Base-by-base conservation (phyloP, 2,888 invertebrate species). In the Argyra leucocephala region DNA sequence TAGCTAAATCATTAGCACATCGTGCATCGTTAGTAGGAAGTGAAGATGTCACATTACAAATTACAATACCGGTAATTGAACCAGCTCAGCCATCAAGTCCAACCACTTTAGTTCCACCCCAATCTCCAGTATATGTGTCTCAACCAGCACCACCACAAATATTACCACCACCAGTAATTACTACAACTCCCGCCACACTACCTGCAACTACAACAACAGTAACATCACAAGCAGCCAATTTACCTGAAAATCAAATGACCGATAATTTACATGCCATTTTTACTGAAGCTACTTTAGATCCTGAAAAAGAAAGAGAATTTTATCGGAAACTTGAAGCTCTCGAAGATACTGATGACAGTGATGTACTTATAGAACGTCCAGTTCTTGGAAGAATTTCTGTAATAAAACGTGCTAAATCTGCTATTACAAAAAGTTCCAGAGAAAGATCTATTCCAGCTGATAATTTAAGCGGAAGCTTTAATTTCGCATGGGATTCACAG, bases 331-430 rank as follows among this genome's bases (percentile, higher is more conserved):
- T 80, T 15, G 77, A 77, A 68, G 79, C 76, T 4, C 73, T 80
- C 2, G 79, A 72, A n/a, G 71, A 80, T 61, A 79, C 79, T 0
- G 80, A 80, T 67, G 79, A 79, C 65, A 79, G 79, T 67, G 78
- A 78, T 71, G 72, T 71, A n/a, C 73, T 73, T 70, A 69, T 74
- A 83, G 86, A 86, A 66, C 82, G 83, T 0, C 86, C 86, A n/a
- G 77, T 88, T 57, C 76, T 88, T 67, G 88, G 88, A 0, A 84
- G 86, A 65, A 81, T 88, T 0, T 86, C 88, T 0, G 80, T 88
- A 62, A 85, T 85, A 3, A 81, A 85, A 12, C 78, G 88, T n/a
- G 88, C 88, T 0, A 85, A 87, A 64, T 85, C 87, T 0, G 88
- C 88, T 0, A 71, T 80, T n/a, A 74, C 76, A 21, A 75, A 75